These are phyloP conservation scores for Pollenia griseotomentosa DNA, from an alignment of 2,888 invertebrate genomes.

Conservation along the genomic window DNA sequence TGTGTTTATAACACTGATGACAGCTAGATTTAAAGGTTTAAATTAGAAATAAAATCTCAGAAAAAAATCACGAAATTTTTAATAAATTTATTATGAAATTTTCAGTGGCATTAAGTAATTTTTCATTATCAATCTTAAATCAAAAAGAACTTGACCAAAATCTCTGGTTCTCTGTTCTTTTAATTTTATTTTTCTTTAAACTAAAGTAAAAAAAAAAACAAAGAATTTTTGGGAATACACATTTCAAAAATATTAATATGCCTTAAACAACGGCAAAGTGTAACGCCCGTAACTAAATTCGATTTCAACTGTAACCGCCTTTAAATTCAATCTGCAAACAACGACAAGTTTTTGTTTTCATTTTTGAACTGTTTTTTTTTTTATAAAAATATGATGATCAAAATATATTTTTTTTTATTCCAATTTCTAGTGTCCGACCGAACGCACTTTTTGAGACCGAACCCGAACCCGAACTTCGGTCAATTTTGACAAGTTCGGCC, in stretches of 20 bases:
- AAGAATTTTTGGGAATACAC: conserved; percentile 19
- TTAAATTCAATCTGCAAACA: conserved; percentile 72
- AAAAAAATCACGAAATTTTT: background rate
- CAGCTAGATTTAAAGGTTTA: conserved; percentile 57
- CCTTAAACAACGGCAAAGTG: conserved; percentile 69
- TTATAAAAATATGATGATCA: conserved; percentile 10
- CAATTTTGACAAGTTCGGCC: no score
- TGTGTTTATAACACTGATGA: conserved; percentile 50
- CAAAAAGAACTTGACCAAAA: background rate
- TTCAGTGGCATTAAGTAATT: conserved; percentile 63
- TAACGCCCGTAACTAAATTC: conserved; percentile 77
- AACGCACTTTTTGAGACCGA: no score
- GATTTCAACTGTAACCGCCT: conserved; percentile 79
- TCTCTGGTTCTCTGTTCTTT: conserved; percentile 38
- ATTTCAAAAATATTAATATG: conserved; percentile 72
- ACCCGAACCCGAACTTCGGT: no score
- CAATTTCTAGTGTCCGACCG: no score
- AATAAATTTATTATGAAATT: conserved; percentile 9
- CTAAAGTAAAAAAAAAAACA: background rate
- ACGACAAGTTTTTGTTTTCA: conserved; percentile 7
- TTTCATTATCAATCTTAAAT: conserved; percentile 51
- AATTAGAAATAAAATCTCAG: conserved; percentile 16
- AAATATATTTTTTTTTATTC: background rate
- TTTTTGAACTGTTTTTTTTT: background rate
- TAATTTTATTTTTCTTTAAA: background rate